phyloP scores from a whole-genome alignment of 2,113 vertebrate species.

The Gavia stellata region DNA sequence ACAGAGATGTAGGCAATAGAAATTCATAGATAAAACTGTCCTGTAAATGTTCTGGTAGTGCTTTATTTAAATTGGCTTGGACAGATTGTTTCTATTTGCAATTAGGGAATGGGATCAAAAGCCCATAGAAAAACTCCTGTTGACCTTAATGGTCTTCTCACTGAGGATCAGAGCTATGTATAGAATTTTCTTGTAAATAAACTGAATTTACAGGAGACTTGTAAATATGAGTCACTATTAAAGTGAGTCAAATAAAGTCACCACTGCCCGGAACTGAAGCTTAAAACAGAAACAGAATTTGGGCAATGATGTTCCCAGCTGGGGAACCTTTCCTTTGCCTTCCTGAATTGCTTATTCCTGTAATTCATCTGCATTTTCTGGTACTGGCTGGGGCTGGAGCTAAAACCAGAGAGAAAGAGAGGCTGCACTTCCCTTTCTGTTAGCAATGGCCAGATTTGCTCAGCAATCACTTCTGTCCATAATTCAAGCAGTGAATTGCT shows the following conservation, averaged over 20 bases:
- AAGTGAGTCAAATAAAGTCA: background rate
- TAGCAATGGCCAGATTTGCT: background rate
- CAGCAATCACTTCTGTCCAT: background rate
- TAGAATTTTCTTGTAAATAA: background rate
- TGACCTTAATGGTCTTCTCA: background rate
- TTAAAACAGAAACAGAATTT: background rate
- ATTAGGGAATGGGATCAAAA: background rate
- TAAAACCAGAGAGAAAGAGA: background rate
- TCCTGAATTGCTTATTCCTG: background rate
- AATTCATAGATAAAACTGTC: background rate
- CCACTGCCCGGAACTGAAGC: background rate
- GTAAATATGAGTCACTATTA: background rate
- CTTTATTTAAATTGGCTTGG: background rate
- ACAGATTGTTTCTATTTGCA: background rate
- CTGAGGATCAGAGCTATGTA: background rate
- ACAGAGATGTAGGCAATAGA: background rate
- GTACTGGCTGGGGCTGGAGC: background rate
- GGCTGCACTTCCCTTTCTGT: background rate
- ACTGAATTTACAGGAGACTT: background rate
- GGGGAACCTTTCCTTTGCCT: background rate
- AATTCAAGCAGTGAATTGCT: conserved; percentile 8
- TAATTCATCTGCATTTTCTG: background rate
- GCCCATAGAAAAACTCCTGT: background rate
- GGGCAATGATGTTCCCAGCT: background rate
- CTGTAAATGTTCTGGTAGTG: background rate